Conservation (phyloP, 2,113 vertebrate species). For the Syrrhaptes paradoxus region DNA sequence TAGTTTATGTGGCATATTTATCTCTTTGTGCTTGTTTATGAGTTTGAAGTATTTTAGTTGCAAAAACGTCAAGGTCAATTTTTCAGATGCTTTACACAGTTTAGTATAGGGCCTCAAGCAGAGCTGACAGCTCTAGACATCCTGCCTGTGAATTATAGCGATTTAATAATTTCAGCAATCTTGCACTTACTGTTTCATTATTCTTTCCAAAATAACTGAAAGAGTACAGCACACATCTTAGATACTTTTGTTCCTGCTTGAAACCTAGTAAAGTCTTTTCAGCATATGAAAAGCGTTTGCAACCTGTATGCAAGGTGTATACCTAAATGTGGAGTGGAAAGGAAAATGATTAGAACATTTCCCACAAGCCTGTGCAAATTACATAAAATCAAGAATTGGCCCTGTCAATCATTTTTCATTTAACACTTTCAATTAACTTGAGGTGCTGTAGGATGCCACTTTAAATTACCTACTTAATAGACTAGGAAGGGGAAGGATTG, state of each 20-base stretch:
- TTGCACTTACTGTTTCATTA: not conserved
- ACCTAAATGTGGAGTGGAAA: not conserved
- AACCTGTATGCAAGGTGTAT: not conserved
- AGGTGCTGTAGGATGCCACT: constrained; percentile 54
- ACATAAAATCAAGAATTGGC: not conserved
- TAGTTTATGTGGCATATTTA: not conserved
- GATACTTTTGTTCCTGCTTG: not conserved
- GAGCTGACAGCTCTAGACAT: constrained; percentile 7
- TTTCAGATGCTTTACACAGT: constrained; percentile 15
- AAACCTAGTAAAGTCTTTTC: not conserved
- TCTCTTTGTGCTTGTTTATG: not conserved
- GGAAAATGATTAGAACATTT: constrained; percentile 13
- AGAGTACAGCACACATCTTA: not conserved
- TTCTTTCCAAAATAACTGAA: constrained; percentile 38
- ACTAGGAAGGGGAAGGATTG: constrained; percentile 49
- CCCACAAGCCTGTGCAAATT: constrained; percentile 18
- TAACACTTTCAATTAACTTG: constrained; percentile 60
- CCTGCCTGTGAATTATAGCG: not conserved
- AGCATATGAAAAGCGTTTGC: not conserved
- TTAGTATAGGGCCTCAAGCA: not conserved
- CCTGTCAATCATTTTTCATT: constrained; percentile 50
- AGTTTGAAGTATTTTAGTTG: constrained; percentile 17
- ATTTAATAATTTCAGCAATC: constrained; percentile 47
- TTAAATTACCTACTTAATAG: constrained; percentile 57
- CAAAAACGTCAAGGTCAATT: constrained; percentile 39